Evolutionary conservation across 2,888 invertebrate genomes (phyloP).

Genomic region (Synanthedon andrenaeformis): DNA sequence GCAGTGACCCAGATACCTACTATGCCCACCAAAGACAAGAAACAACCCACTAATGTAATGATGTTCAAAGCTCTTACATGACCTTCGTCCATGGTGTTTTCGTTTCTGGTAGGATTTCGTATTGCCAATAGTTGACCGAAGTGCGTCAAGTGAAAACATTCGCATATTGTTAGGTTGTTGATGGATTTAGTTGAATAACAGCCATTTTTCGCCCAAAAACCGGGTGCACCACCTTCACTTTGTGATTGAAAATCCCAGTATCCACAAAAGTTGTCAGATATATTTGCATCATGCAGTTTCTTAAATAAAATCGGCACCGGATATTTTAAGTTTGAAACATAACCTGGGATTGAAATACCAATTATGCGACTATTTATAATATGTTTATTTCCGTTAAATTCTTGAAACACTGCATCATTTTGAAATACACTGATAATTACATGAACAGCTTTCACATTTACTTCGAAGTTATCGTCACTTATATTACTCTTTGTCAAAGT

Average conservation of each 20-base stretch:
- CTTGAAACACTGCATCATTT: conserved; percentile 68
- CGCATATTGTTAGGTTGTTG: conserved; percentile 39
- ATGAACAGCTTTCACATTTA: conserved; percentile 24
- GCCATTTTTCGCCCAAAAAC: conserved; percentile 70
- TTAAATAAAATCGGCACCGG: conserved; percentile 67
- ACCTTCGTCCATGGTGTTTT: conserved; percentile 14
- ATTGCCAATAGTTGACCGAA: conserved; percentile 69
- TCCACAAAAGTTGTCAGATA: conserved; percentile 46
- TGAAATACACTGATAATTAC: conserved; percentile 66
- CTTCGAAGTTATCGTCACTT: conserved; percentile 8
- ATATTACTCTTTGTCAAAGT: conserved; percentile 34
- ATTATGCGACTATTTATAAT: conserved; percentile 63
- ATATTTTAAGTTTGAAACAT: conserved; percentile 61
- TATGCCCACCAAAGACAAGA: conserved; percentile 69
- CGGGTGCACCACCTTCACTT: conserved; percentile 23
- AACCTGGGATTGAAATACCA: conserved; percentile 72
- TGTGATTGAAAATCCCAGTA: conserved; percentile 68
- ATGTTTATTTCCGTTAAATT: conserved; percentile 29
- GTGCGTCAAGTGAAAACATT: conserved; percentile 72
- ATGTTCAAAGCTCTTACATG: conserved; percentile 64
- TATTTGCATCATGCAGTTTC: conserved; percentile 17
- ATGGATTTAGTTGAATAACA: conserved; percentile 41
- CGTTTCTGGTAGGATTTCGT: conserved; percentile 9
- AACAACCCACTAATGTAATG: conserved; percentile 71
- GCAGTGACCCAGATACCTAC: conserved; percentile 72